A percentile compares a stretch with the other conserved stretches of the same genome.
These are phyloP conservation scores for Drosophila kepulauana DNA, from an alignment of 1,140 invertebrate genomes.

Conservation along the genomic window DNA sequence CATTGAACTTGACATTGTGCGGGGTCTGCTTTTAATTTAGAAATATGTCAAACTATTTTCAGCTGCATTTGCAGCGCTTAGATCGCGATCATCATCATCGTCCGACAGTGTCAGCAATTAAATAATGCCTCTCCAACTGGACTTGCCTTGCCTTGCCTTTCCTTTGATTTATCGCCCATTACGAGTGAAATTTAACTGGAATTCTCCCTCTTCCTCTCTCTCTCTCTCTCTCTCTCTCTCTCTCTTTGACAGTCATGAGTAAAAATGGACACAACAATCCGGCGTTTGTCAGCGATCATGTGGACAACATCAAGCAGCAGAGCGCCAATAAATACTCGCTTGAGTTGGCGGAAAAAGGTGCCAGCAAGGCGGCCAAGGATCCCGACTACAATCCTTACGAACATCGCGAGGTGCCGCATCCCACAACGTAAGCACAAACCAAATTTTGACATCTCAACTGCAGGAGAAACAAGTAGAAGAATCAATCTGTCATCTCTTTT, in stretches of 20 bases:
- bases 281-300: constrained; percentile 71
- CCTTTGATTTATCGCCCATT: constrained; percentile 31
- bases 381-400: constrained; percentile 88
- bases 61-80: constrained; percentile 48
- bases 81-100: constrained; percentile 38
- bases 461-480: neutral
- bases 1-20: constrained; percentile 79
- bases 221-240: neutral
- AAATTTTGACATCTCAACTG: neutral
- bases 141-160: constrained; percentile 15
- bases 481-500: too few relatives aligned
- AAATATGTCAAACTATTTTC: constrained; percentile 77
- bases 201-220: neutral
- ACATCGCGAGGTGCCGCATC: constrained; percentile 89
- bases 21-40: constrained; percentile 75
- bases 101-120: constrained; percentile 48
- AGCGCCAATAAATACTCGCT: constrained; percentile 74
- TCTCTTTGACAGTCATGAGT: constrained; percentile 63
- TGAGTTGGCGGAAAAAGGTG: constrained; percentile 85
- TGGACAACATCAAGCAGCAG: constrained; percentile 65
- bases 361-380: constrained; percentile 74
- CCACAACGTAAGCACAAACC: constrained; percentile 88
- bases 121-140: constrained; percentile 21
- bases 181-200: constrained; percentile 26
- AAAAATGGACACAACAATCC: constrained; percentile 83